Percentiles rank a stretch among this genome's conserved stretches.
Conservation (phyloP, 2,888 invertebrate species). For the Euclidia mi region DNA sequence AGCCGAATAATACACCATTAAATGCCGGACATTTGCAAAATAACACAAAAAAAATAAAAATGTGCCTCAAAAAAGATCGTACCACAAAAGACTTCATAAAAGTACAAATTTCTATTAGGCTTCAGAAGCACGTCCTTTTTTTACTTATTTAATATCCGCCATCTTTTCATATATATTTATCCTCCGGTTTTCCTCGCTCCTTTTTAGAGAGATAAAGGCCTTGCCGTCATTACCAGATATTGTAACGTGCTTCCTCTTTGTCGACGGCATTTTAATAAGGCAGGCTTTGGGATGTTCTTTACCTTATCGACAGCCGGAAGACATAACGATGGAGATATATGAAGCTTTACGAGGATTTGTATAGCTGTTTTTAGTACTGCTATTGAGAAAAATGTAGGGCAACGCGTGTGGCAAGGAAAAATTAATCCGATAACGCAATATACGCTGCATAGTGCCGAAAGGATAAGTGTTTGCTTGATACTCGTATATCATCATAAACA, state of each 20-base stretch:
- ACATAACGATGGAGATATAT: constrained; percentile 1
- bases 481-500: too few species aligned
- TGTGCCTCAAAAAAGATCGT: not conserved
- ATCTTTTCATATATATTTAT: constrained; percentile 14
- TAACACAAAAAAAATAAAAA: too few species aligned
- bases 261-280: constrained; percentile 27
- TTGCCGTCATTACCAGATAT: constrained; percentile 29
- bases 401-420: not conserved
- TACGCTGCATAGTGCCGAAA: too few species aligned
- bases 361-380: not conserved
- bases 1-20: too few species aligned
- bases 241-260: constrained; percentile 31
- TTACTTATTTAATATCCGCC: constrained; percentile 6
- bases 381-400: not conserved
- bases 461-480: too few species aligned
- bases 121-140: constrained; percentile 2
- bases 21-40: not conserved
- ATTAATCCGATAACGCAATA: not conserved
- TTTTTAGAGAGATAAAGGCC: constrained; percentile 29
- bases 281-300: constrained; percentile 10
- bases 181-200: constrained; percentile 23
- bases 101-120: constrained; percentile 4
- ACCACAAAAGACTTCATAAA: not conserved
- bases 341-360: not conserved
- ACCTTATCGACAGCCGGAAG: constrained; percentile 19